Evolutionary conservation across 2,797 vertebrate species (phyloP), one percentile per base, ranked within the genome.

Genomic region (Neoniphon sammara): DNA sequence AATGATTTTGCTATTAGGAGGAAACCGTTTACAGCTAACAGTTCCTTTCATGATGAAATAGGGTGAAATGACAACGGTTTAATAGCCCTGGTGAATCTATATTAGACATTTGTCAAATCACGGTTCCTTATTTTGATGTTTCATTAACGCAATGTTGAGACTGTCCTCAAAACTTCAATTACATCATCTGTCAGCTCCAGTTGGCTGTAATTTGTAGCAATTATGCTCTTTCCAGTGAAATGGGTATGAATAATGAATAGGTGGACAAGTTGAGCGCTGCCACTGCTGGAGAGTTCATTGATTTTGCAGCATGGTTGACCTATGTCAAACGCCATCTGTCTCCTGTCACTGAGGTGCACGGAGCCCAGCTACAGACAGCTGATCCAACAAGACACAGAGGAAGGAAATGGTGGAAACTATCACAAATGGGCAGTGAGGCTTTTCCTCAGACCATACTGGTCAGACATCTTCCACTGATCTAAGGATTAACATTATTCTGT

Each of bases 261-360:
- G 53, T 76, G 76, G 85, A 83, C 66, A 57, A 74, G 85, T 66
- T 63, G 66, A 85, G 75, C 66, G 65, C 42, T 66, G 73, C 77
- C 80, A 63, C 76, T 61, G 77, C 73, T 21, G 65, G 70, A 73
- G 71, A 83, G 84, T 60, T 79, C 75, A 80, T 80, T 59, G 68
- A 89, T 86, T 85, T 82, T 81, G 73, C 87, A 69, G 85, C 85
- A 61, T 60, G 75, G 64, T 65, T 85, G 88, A 92, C 90, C 86
- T 81, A 30, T 85, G 88, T 88, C 87, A 88, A 83, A 73, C 57
- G 17, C 81, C 87, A 90, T 88, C 89, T 89, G 89, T 85, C 82
- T 83, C 59, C 83, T 80, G 88, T 86, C 85, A 73, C 75, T 1
- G 85, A 87, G 81, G 82, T 75, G 78, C 73, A 80, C 78, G 74